Conservation (phyloP, 2,113 vertebrate species). For the Tychaedon coryphoeus region DNA sequence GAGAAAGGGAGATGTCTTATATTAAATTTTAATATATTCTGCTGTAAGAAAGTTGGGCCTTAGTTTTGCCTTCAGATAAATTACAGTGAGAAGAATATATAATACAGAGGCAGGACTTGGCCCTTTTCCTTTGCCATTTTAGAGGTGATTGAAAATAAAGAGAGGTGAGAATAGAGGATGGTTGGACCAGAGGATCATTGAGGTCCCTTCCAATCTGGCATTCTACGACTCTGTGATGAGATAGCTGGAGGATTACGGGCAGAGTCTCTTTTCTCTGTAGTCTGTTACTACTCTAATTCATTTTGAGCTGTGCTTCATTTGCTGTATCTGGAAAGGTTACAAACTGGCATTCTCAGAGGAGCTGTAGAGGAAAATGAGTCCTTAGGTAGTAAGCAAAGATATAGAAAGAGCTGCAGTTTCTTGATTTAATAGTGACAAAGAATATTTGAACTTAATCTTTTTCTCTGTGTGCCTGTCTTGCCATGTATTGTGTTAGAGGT, state of each 20-base stretch:
- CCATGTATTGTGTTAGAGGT: neutral
- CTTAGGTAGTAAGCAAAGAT: neutral
- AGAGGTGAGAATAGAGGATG: neutral
- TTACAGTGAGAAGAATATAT: neutral
- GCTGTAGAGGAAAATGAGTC: neutral
- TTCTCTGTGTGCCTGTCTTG: accelerated
- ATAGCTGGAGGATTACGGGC: neutral
- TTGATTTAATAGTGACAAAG: neutral
- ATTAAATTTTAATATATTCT: neutral
- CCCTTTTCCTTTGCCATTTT: neutral
- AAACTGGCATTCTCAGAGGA: neutral
- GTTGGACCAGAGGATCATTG: neutral
- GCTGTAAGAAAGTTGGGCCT: neutral
- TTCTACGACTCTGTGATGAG: neutral
- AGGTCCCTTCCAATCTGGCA: neutral
- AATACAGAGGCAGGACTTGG: neutral
- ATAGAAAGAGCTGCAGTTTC: neutral
- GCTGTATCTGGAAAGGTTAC: neutral
- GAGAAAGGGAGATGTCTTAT: neutral
- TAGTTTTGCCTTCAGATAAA: neutral
- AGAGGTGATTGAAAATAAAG: neutral
- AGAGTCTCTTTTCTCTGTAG: neutral
- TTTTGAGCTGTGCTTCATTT: neutral
- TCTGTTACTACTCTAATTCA: neutral
- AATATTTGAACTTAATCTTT: neutral